Conservation (phyloP, 2,888 invertebrate genomes). For the Amiota mariae region DNA sequence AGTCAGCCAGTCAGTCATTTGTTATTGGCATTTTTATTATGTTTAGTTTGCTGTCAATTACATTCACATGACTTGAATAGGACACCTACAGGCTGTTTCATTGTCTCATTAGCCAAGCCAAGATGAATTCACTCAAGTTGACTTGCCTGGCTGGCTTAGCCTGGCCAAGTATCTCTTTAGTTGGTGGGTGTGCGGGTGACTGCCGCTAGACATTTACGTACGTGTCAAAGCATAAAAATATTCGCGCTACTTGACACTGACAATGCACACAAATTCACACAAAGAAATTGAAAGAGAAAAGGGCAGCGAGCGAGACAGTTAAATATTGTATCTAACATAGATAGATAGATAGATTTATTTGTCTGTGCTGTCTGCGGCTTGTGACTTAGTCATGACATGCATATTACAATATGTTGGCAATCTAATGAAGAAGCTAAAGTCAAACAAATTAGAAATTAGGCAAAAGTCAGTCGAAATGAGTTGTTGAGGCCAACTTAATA, state of each 20-base stretch:
- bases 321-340: not conserved
- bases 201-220: slow-evolving; percentile 9
- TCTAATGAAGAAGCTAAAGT: slow-evolving; percentile 12
- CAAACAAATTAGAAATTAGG: slow-evolving; percentile 24
- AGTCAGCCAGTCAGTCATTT: slow-evolving; percentile 7
- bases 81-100: slow-evolving; percentile 48
- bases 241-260: slow-evolving; percentile 27
- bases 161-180: not conserved
- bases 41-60: slow-evolving; percentile 25
- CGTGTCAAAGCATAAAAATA: slow-evolving; percentile 29
- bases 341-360: slow-evolving; percentile 2
- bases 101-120: slow-evolving; percentile 58
- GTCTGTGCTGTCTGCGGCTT: slow-evolving; percentile 8
- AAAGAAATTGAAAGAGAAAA: not conserved
- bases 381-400: slow-evolving; percentile 19
- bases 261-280: not conserved
- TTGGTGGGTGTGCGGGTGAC: not conserved
- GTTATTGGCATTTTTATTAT: slow-evolving; percentile 27
- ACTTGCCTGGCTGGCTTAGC: not conserved
- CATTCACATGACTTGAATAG: slow-evolving; percentile 26
- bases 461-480: slow-evolving; percentile 9
- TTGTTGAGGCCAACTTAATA: not conserved
- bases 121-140: slow-evolving; percentile 7
- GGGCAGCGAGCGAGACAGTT: not conserved
- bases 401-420: slow-evolving; percentile 8